A percentile compares a stretch with the other conserved stretches of the same genome.
These are phyloP conservation scores for Pterocles burchelli DNA, from an alignment of 2,113 vertebrate species.

Conservation along the genomic window DNA sequence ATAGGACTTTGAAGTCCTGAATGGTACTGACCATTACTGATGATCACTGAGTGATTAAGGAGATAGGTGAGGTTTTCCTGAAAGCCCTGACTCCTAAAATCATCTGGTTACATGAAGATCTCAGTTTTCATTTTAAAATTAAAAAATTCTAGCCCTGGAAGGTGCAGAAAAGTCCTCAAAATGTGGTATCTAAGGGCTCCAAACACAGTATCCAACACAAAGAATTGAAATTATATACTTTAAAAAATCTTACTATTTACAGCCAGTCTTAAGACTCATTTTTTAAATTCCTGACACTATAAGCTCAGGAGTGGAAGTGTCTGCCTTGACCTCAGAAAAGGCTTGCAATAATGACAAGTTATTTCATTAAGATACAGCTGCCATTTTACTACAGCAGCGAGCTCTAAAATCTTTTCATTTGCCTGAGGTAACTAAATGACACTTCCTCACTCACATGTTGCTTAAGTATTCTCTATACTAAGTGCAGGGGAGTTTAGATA, in stretches of 20 bases:
- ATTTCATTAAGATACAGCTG: slow-evolving; percentile 2
- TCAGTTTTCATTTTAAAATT: neutral
- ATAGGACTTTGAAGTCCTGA: neutral
- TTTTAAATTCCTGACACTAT: neutral
- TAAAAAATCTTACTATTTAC: neutral
- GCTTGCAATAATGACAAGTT: neutral
- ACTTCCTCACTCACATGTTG: neutral
- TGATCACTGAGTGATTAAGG: neutral
- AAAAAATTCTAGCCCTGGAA: neutral
- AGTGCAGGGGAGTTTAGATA: slow-evolving; percentile 49
- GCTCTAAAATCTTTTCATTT: slow-evolving; percentile 8
- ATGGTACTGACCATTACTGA: neutral
- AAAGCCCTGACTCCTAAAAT: neutral
- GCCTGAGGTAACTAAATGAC: slow-evolving; percentile 12
- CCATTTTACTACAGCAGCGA: neutral
- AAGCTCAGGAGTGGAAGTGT: neutral
- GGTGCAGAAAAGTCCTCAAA: neutral
- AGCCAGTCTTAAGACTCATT: neutral
- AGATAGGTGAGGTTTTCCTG: neutral
- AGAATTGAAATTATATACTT: neutral
- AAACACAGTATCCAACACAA: neutral
- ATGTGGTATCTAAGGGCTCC: neutral
- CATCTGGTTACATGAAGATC: neutral
- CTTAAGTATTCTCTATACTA: slow-evolving; percentile 28
- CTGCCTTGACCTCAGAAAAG: neutral